Evolutionary conservation across 2,113 vertebrate genomes (phyloP).

Genomic region (Castor canadensis): DNA sequence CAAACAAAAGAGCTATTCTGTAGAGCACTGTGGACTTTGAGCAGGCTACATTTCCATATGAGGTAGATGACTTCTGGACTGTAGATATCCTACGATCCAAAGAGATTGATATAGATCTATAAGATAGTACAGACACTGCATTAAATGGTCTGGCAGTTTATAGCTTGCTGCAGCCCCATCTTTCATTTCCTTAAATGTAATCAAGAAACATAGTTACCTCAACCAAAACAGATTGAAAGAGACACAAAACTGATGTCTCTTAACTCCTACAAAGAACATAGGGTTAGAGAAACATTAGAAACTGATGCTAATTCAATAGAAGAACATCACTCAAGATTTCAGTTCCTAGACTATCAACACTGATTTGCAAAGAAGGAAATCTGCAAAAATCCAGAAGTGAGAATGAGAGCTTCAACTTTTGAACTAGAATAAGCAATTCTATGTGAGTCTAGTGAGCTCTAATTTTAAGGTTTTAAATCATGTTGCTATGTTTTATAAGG

Average conservation of each 20-base stretch:
- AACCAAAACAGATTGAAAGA: slow-evolving; percentile 63
- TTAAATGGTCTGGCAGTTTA: slow-evolving; percentile 31
- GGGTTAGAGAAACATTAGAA: background rate
- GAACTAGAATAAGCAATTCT: background rate
- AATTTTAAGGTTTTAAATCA: background rate
- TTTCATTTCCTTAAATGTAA: slow-evolving; percentile 66
- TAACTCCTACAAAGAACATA: slow-evolving; percentile 3
- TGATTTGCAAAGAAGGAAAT: background rate
- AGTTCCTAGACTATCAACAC: background rate
- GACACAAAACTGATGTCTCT: slow-evolving; percentile 44
- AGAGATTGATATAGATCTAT: slow-evolving; percentile 10
- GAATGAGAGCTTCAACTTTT: background rate
- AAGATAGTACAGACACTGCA: slow-evolving; percentile 48
- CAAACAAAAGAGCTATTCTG: slow-evolving; percentile 20
- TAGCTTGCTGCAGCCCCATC: slow-evolving; percentile 21
- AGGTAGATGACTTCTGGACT: background rate
- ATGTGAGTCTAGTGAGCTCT: background rate
- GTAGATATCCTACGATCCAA: background rate
- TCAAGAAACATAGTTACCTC: slow-evolving; percentile 55
- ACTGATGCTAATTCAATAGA: background rate
- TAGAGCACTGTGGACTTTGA: slow-evolving; percentile 41
- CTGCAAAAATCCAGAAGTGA: background rate
- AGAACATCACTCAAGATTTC: background rate
- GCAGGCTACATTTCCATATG: slow-evolving; percentile 3
- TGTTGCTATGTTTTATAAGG: background rate